Conservation (phyloP, 1,140 invertebrate genomes). For the Pseudomyrmex flavicornis region DNA sequence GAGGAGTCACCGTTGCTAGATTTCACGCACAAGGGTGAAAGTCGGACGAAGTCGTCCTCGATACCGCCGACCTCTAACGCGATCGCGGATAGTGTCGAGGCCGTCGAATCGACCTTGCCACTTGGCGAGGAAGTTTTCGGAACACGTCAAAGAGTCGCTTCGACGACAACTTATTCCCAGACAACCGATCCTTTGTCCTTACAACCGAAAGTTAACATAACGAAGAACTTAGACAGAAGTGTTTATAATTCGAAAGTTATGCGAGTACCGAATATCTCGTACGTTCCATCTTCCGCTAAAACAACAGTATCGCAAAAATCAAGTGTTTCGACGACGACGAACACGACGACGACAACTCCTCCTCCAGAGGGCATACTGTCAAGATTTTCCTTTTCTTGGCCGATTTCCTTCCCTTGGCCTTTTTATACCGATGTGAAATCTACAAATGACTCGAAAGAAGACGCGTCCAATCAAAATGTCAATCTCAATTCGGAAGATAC, state of each 20-base stretch:
- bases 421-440: too few species aligned
- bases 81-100: not conserved
- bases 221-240: not conserved
- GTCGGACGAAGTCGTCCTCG: slow-evolving; percentile 18
- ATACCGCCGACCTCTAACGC: slow-evolving; percentile 38
- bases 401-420: too few species aligned
- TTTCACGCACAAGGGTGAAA: slow-evolving; percentile 53
- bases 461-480: too few species aligned
- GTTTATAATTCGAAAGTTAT: not conserved
- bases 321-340: not conserved
- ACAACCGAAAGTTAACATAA: not conserved
- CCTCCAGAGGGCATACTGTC: too few species aligned
- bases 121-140: not conserved
- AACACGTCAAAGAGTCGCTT: not conserved
- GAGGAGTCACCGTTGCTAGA: slow-evolving; percentile 66
- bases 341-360: too few species aligned
- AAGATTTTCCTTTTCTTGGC: too few species aligned
- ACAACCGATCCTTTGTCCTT: not conserved
- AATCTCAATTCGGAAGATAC: too few species aligned
- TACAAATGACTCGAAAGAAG: too few species aligned
- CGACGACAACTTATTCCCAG: slow-evolving; percentile 9
- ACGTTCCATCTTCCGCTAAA: slow-evolving; percentile 5
- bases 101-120: slow-evolving; percentile 2
- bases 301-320: not conserved
- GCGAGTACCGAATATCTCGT: slow-evolving; percentile 7